phyloP scores from a whole-genome alignment of 1,140 invertebrate species.

The Cydia amplana region DNA sequence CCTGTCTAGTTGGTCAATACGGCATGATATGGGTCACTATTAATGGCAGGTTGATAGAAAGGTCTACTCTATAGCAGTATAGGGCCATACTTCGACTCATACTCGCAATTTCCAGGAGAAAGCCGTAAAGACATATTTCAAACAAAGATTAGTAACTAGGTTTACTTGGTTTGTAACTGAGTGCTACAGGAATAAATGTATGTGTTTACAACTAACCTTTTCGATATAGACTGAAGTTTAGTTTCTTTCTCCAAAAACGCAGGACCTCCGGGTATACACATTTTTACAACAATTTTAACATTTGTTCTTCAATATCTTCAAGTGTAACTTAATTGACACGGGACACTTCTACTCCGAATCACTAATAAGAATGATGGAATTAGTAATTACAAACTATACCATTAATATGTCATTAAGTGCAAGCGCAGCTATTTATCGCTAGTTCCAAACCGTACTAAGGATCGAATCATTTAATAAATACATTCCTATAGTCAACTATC shows the following conservation, averaged over 20 bases:
- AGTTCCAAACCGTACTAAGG: not conserved
- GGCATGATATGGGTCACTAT: too few relatives aligned
- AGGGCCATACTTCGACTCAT: too few relatives aligned
- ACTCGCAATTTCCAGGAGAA: too few relatives aligned
- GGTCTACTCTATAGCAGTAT: too few relatives aligned
- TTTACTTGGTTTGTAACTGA: not conserved
- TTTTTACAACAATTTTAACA: constrained; percentile 39
- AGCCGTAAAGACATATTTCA: too few relatives aligned
- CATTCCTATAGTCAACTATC: not conserved
- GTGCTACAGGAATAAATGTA: not conserved
- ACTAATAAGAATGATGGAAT: constrained; percentile 36
- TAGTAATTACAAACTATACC: constrained; percentile 50
- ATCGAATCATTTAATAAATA: constrained; percentile 3
- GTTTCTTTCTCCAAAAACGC: constrained; percentile 34
- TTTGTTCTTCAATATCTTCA: not conserved
- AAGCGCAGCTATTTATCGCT: constrained; percentile 21
- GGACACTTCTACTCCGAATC: constrained; percentile 35
- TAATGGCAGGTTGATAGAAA: too few relatives aligned
- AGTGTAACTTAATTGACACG: constrained; percentile 29
- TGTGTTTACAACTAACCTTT: constrained; percentile 47
- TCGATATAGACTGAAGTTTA: constrained; percentile 51
- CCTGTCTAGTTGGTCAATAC: too few relatives aligned
- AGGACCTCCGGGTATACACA: constrained; percentile 48
- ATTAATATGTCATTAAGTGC: constrained; percentile 70
- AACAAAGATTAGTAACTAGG: too few relatives aligned